Conservation (phyloP, 2,888 invertebrate genomes). For the Ischnura elegans region DNA sequence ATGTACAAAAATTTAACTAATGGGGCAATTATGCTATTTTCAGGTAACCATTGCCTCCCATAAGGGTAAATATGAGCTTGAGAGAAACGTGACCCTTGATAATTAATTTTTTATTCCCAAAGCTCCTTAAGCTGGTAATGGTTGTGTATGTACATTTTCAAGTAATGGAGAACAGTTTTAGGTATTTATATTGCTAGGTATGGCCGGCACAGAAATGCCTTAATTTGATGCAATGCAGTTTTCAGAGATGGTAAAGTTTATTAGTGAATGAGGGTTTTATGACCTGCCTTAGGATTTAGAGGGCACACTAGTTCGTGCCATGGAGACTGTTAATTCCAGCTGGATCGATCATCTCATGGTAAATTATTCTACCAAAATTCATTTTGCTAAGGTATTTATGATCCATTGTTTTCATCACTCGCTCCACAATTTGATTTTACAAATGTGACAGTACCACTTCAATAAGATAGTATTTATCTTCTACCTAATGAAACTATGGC, state of each 20-base stretch:
- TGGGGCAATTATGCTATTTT: not conserved
- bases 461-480: not conserved
- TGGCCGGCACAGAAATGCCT: not conserved
- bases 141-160: not conserved
- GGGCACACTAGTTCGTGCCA: not conserved
- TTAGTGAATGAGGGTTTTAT: not conserved
- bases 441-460: not conserved
- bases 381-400: not conserved
- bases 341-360: not conserved
- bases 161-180: not conserved
- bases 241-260: not conserved
- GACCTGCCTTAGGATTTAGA: not conserved
- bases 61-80: conserved; percentile 17
- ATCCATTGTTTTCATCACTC: not conserved
- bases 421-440: not conserved
- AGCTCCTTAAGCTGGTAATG: not conserved
- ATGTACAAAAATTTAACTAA: not conserved
- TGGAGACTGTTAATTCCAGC: not conserved
- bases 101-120: not conserved
- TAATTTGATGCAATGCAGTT: not conserved
- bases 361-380: not conserved
- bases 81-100: not conserved
- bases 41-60: not conserved
- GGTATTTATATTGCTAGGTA: not conserved
- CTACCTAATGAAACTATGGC: not conserved